Base-by-base conservation (phyloP, 2,113 vertebrate genomes). In the Kobus ellipsiprymnus region DNA sequence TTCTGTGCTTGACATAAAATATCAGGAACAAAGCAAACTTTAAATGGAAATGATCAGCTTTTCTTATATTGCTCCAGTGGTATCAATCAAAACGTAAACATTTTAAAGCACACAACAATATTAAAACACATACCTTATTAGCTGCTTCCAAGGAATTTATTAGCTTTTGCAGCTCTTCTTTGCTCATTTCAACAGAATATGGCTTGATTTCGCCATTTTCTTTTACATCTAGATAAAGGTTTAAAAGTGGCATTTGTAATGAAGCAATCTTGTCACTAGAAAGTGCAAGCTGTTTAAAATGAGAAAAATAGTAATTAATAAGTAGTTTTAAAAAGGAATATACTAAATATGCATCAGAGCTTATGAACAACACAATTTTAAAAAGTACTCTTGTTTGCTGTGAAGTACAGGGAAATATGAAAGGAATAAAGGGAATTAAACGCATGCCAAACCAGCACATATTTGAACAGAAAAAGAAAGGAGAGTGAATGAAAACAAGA, bases 261-360 rank as follows among this genome's bases (percentile, higher is more conserved):
- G 99, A 99, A 25, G 99, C 99, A 92, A 99, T 99, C 97, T 99
- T 99, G 98, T 99, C 99, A 91, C 99, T 99, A 96, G 99, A 99
- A 83, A 99, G 98, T 44, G 99, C 99, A 67, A 99, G 98, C 99
- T 99, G 84, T 21, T 78, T 30, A 96, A 81, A 96, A 98, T 12
- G 44, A 98, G 25, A 44, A 88, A 98, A 97, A 92, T 1, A 81
- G 0, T 21, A 81, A 94, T 87, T 1, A 2, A 50, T 55, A 98
- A 48, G 21, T 74, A 87, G 19, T 55, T 36, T 55, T 5, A 71
- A 78, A 90, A 71, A 78, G 23, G 11, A 85, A 27, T 27, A 36
- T 12, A 33, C 36, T n/a, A 95, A 94, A 59, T 90, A 95, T 33
- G 40, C 50, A 94, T 62, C 90, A 71, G 13, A 82, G 7, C 27